Percentiles rank a stretch among this genome's conserved stretches.
These are phyloP conservation scores for Trilocha varians DNA, from an alignment of 2,888 invertebrate genomes.

Conservation along the genomic window DNA sequence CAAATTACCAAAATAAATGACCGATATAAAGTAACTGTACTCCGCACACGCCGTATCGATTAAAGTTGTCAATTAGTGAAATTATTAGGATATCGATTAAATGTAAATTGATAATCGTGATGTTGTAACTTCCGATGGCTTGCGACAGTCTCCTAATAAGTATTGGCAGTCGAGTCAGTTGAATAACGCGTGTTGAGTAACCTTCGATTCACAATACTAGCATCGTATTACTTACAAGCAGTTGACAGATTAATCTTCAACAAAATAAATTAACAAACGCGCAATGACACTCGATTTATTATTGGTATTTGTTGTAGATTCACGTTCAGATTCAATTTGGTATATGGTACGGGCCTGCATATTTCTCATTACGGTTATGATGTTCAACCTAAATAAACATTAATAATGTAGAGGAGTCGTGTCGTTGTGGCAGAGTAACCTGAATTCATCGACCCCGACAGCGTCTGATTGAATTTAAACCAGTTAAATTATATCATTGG, in stretches of 20 bases:
- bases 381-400: slow-evolving; percentile 36
- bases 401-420: slow-evolving; percentile 28
- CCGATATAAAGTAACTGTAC: slow-evolving; percentile 1
- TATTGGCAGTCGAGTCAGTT: slow-evolving; percentile 54
- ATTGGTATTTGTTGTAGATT: slow-evolving; percentile 10
- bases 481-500: slow-evolving; percentile 69
- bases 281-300: slow-evolving; percentile 10
- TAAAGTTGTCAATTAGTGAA: slow-evolving; percentile 20
- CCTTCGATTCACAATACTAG: slow-evolving; percentile 18
- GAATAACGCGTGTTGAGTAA: slow-evolving; percentile 58
- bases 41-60: background rate
- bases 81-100: slow-evolving; percentile 46
- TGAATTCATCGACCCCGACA: slow-evolving; percentile 56
- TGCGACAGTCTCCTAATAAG: slow-evolving; percentile 42
- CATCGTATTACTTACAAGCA: slow-evolving; percentile 21
- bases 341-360: slow-evolving; percentile 4
- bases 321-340: slow-evolving; percentile 2
- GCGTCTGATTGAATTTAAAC: slow-evolving; percentile 61
- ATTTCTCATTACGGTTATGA: slow-evolving; percentile 13
- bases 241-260: slow-evolving; percentile 28
- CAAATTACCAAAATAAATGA: slow-evolving; percentile 7
- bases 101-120: slow-evolving; percentile 32
- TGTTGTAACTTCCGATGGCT: slow-evolving; percentile 61
- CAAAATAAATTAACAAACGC: slow-evolving; percentile 14
- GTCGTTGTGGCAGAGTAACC: slow-evolving; percentile 46